Evolutionary conservation across 2,888 invertebrate genomes (phyloP), one percentile per base, ranked within the genome.

Genomic region (Drosophila mettleri): DNA sequence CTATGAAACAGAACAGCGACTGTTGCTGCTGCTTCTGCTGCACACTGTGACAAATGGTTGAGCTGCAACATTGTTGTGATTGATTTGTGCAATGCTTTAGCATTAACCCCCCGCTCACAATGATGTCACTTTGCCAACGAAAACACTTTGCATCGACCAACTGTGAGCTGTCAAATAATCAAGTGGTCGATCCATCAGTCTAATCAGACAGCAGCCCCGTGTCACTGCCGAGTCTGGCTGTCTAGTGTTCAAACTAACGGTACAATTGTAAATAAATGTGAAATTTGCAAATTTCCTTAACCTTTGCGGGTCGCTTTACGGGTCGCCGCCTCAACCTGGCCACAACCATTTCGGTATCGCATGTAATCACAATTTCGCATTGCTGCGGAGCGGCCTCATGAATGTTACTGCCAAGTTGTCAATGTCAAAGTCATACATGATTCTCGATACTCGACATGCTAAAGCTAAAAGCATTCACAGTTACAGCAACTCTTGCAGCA

Each of bases 401-500:
- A 41, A 46, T 59, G 68, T 70, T 68, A 54, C 65, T 72, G 65
- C 69, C 78, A 74, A 64, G 74, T 79, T 86, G 81, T 84, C 84
- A 79, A 81, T 84, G 84, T 84, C 86, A 86, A 78, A 74, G 68
- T 78, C 81, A 84, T 74, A 69, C 86, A 83, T 83, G 86, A 84
- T 74, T 80, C 74, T 62, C 70, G 62, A 86, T 79, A 82, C 66
- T 64, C 84, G 58, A 63, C 70, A 84, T 76, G 85, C 76, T 81
- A 75, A 67, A 70, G 73, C 73, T 68, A 81, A 71, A 69, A 75
- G 62, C 75, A 64, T 69, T 69, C 70, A 46, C 69, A 69, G 61
- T 64, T 63, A 52, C 64, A 74, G 61, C 84, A 72, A 57, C 59
- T 62, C 59, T 70, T 57, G 66, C 66, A 72, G 34, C 51, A 58